phyloP scores from a whole-genome alignment of 1,140 invertebrate genomes.

The Anoplophora glabripennis region DNA sequence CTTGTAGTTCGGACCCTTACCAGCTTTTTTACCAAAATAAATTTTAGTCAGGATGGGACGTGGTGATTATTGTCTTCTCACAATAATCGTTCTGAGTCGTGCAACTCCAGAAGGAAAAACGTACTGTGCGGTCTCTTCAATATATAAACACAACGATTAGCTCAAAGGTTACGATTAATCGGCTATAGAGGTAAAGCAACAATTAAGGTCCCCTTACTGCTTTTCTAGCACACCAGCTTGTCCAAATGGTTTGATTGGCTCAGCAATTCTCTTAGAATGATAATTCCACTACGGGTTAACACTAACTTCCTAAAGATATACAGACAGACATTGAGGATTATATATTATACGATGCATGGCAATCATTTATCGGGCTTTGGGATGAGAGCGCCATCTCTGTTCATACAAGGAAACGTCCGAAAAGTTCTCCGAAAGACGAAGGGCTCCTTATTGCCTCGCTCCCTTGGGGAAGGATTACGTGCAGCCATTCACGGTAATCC shows the following conservation, averaged over 20 bases:
- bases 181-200: constrained; percentile 31
- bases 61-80: constrained; percentile 52
- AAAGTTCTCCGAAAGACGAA: constrained; percentile 23
- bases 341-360: constrained; percentile 31
- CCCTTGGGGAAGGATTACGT: constrained; percentile 44
- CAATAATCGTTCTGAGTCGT: constrained; percentile 47
- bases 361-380: constrained; percentile 43
- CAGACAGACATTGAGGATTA: constrained; percentile 31
- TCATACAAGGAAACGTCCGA: constrained; percentile 15
- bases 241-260: constrained; percentile 47
- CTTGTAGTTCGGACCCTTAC: constrained; percentile 52
- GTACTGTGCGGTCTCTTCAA: constrained; percentile 1
- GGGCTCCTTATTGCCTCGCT: constrained; percentile 45
- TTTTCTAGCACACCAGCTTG: constrained; percentile 25
- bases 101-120: neutral
- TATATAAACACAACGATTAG: constrained; percentile 29
- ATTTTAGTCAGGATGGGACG: constrained; percentile 29
- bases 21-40: constrained; percentile 47
- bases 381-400: constrained; percentile 41
- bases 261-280: constrained; percentile 48
- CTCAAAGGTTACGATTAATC: constrained; percentile 19
- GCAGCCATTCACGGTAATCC: constrained; percentile 54
- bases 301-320: constrained; percentile 28
- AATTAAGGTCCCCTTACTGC: constrained; percentile 39
- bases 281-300: constrained; percentile 30